These are phyloP conservation scores for Philopotamus ludificatus DNA, from an alignment of 1,140 invertebrate genomes.

Conservation along the genomic window DNA sequence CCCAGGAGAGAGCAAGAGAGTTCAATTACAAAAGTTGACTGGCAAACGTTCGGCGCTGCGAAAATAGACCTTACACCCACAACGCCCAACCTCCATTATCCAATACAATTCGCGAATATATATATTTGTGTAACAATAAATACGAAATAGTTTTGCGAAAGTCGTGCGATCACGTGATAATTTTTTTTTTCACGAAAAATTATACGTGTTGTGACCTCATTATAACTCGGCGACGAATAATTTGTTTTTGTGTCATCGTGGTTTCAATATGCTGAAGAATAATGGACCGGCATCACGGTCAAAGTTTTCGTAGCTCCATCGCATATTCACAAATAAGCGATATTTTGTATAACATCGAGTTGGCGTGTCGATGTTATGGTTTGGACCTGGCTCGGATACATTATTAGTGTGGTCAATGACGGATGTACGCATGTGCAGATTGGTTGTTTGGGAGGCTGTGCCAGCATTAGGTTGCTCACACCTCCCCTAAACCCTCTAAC, in stretches of 20 bases:
- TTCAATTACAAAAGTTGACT: slow-evolving; percentile 41
- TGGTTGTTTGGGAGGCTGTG: slow-evolving; percentile 12
- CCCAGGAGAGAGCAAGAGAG: slow-evolving; percentile 24
- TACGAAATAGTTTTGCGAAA: slow-evolving; percentile 29
- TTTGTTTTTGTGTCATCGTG: too few relatives aligned
- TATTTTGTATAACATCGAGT: too few relatives aligned
- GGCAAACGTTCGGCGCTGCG: slow-evolving; percentile 11
- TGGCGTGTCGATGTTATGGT: too few relatives aligned
- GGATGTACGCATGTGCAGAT: slow-evolving; percentile 20
- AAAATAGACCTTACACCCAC: slow-evolving; percentile 14
- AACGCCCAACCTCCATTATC: background rate
- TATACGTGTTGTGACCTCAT: background rate
- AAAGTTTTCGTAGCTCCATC: too few relatives aligned
- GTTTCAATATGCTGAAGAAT: too few relatives aligned
- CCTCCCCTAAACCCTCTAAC: slow-evolving; percentile 28
- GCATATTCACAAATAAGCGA: too few relatives aligned
- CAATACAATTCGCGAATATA: background rate
- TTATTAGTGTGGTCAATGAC: slow-evolving; percentile 24
- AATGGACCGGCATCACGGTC: too few relatives aligned
- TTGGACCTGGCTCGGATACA: too few relatives aligned
- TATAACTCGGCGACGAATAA: too few relatives aligned
- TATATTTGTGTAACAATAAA: slow-evolving; percentile 36
- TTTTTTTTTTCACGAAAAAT: too few relatives aligned
- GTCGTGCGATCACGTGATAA: slow-evolving; percentile 37
- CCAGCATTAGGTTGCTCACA: slow-evolving; percentile 13